A percentile compares a stretch with the other conserved stretches of the same genome.
Evolutionary conservation across 2,113 vertebrate genomes (phyloP).

Genomic region (Paradisaea rubra): DNA sequence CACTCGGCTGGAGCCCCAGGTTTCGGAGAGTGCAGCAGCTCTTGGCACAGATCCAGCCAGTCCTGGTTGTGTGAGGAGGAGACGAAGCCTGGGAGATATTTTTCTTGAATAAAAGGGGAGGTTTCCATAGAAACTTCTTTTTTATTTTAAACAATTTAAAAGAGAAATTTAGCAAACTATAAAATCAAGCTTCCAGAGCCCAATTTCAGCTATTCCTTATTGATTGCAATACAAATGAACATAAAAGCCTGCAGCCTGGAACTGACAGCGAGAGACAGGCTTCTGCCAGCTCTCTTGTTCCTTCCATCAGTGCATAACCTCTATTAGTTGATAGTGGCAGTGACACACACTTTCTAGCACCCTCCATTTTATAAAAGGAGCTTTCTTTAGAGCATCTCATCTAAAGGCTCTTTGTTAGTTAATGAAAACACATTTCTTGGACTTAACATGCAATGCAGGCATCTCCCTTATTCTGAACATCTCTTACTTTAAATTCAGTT

Average conservation of each 20-base stretch:
- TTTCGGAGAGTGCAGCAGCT: accelerated
- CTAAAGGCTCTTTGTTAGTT: not conserved
- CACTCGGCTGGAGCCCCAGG: accelerated
- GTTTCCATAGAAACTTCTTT: constrained; percentile 61
- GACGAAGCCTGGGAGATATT: not conserved
- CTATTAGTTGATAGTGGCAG: constrained; percentile 37
- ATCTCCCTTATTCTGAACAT: not conserved
- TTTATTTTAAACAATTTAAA: constrained; percentile 56
- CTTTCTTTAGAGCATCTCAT: not conserved
- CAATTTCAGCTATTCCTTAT: constrained; percentile 41
- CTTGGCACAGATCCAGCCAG: not conserved
- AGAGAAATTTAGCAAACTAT: constrained; percentile 48
- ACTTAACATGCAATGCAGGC: not conserved
- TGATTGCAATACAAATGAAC: constrained; percentile 46
- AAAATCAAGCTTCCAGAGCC: constrained; percentile 34
- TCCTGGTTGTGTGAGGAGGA: not conserved
- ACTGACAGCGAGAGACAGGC: constrained; percentile 29
- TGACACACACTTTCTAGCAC: not conserved
- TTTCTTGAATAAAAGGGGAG: constrained; percentile 19
- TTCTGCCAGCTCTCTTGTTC: constrained; percentile 38
- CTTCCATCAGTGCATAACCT: constrained; percentile 26
- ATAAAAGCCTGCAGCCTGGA: constrained; percentile 49
- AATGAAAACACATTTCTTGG: not conserved
- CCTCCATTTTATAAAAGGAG: not conserved
- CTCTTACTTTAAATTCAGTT: not conserved